Base-by-base conservation (phyloP, 2,888 invertebrate species). In the Chirona hameri region DNA sequence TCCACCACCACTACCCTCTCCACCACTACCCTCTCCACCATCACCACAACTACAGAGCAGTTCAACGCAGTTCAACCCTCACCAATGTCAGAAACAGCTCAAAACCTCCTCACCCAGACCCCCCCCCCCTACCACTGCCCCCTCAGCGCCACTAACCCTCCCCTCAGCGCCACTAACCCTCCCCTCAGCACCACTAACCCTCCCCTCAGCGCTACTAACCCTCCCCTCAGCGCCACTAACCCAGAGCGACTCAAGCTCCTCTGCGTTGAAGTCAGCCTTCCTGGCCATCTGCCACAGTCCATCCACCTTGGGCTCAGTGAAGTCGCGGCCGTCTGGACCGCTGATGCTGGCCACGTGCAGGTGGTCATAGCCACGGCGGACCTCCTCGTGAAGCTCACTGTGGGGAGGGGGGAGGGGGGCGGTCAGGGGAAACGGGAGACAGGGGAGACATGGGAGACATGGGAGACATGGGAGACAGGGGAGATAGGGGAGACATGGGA, bases 241-340 rank as follows among this genome's bases (percentile, higher is more conserved):
- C 90, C 93, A 93, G 80, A 98, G 90, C 0, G 96, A 96, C 83
- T 92, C 92, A 21, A 97, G 89, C 88, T 97, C 97, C 84, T 93
- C 92, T 0, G 91, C 90, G 39, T 93, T 91, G 88, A 98, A 97
- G 87, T 95, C 93, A 21, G 93, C 92, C 82, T 93, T 91, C 29
- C 93, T 87, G 4, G 97, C 97, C 83, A 94, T 89, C 85, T 91
- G 92, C 97, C 97, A 98, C 55, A 98, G 89, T 0, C 93, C 93
- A 88, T 95, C 94, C 0, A 97, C 97, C 89, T 95, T 94, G 0
- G 95, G 95, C 87, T 98, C 97, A 79, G 95, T 91, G 87, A 98
- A 98, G 87, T 96, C 96, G 87, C 92, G 92, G 86, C 93, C 94
- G 83, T 93, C 92, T 0, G 95, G 94, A 86, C 93, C 95, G 88